These are phyloP conservation scores for Procambarus clarkii DNA, from an alignment of 1,140 invertebrate genomes.

Conservation along the genomic window DNA sequence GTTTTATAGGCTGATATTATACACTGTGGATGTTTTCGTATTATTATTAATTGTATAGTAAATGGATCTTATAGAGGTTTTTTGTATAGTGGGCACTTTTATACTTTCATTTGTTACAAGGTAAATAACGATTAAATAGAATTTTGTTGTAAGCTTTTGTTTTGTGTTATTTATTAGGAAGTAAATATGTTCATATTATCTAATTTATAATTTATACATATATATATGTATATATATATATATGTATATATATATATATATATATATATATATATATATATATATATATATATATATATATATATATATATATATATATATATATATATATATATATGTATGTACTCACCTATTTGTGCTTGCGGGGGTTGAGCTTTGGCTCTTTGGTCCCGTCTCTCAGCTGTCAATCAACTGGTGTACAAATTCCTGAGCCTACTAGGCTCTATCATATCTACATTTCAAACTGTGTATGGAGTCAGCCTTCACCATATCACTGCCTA, in stretches of 20 bases:
- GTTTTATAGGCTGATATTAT: background rate
- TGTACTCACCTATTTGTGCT: too few relatives aligned
- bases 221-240: background rate
- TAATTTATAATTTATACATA: background rate
- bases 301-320: conserved; percentile 12
- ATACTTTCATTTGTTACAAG: background rate
- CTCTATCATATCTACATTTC: too few relatives aligned
- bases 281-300: conserved; percentile 30
- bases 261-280: conserved; percentile 24
- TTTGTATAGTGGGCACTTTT: background rate
- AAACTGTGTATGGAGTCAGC: too few relatives aligned
- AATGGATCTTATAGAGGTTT: background rate
- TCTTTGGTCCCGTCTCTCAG: too few relatives aligned
- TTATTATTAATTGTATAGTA: background rate
- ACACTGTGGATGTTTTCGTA: background rate
- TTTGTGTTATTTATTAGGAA: too few relatives aligned
- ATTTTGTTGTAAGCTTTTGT: too few relatives aligned
- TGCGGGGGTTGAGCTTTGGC: too few relatives aligned
- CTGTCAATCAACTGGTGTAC: too few relatives aligned
- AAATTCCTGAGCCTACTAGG: too few relatives aligned
- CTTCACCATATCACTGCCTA: too few relatives aligned
- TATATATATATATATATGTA: background rate
- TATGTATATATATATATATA: conserved; percentile 7
- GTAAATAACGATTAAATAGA: too few relatives aligned
- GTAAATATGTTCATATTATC: too few relatives aligned